Base-by-base conservation (phyloP, 2,113 vertebrate genomes). In the Indicator maculatus region DNA sequence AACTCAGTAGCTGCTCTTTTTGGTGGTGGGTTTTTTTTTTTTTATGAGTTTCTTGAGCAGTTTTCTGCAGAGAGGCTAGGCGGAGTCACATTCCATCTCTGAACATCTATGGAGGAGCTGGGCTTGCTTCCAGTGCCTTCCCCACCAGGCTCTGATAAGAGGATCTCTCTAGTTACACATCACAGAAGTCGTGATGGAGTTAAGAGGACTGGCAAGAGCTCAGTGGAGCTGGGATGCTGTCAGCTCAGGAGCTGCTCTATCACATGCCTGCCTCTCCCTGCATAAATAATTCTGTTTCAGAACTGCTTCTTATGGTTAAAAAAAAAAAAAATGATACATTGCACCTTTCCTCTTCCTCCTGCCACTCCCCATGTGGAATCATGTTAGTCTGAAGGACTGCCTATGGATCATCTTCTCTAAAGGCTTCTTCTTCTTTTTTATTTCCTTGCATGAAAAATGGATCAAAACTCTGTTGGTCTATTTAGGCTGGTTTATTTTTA, bases 281-380 rank as follows among this genome's bases (percentile, higher is more conserved):
- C 95, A 81, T 75, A 75, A 88, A 69, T 61, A 91, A 90, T 91
- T 93, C 88, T 61, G 14, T 77, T 86, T 83, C 79, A 88, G 87
- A 88, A 6, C 61, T 64, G 70, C 71, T 44, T 61, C 47, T 69
- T 65, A 3, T 14, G 53, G 73, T 88, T 93, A 81, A 89, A 50
- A 50, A 50, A 47, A 47, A 47, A 44, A 47, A 50, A 50, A 81
- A 8, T 1, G 30, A 44, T 64, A 33, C 47, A 17, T 13, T 65
- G 86, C 75, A 60, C 63, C 36, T 73, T 80, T 52, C 59, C 27
- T 14, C 63, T n/a, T 66, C 44, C 89, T 88, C 45, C 90, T 67
- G 79, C 72, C 4, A 1, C 56, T 95, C 83, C 79, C 69, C 79
- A 56, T 26, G 1, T 66, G 78, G 56, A 77, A 45, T 21, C 11